Percentiles rank a stretch among this genome's conserved stretches.
These are phyloP conservation scores for Lomographa bimaculata DNA, from an alignment of 2,888 invertebrate species.

Conservation along the genomic window DNA sequence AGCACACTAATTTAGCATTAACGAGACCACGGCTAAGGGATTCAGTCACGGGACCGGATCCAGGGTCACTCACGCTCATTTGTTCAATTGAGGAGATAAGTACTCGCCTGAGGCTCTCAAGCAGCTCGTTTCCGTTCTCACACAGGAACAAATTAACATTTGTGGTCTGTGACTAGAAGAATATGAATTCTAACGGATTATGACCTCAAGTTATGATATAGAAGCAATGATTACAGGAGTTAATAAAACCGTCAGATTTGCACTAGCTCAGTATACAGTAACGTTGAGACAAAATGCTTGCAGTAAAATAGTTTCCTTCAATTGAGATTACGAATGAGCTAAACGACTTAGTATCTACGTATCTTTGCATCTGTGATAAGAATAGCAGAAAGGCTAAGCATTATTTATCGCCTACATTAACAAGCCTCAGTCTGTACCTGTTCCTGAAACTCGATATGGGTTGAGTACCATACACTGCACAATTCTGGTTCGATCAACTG, in stretches of 20 bases:
- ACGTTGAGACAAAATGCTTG: too few species aligned
- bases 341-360: too few species aligned
- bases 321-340: too few species aligned
- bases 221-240: too few species aligned
- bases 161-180: conserved; percentile 1
- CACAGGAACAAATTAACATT: conserved; percentile 51
- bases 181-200: too few species aligned
- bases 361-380: too few species aligned
- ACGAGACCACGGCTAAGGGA: conserved; percentile 50
- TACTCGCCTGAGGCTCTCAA: conserved; percentile 55
- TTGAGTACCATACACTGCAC: conserved; percentile 18
- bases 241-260: too few species aligned
- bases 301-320: too few species aligned
- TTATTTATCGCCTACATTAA: conserved; percentile 4
- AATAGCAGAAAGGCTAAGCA: too few species aligned
- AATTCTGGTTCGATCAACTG: conserved; percentile 31
- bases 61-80: conserved; percentile 71
- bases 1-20: conserved; percentile 29
- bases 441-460: conserved; percentile 22
- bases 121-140: conserved; percentile 64
- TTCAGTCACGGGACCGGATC: conserved; percentile 72
- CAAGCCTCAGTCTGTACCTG: conserved; percentile 4
- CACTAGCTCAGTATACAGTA: too few species aligned
- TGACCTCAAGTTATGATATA: too few species aligned
- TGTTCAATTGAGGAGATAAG: conserved; percentile 72